These are phyloP conservation scores for Cybosia mesomella DNA, from an alignment of 2,888 invertebrate genomes.

Conservation along the genomic window DNA sequence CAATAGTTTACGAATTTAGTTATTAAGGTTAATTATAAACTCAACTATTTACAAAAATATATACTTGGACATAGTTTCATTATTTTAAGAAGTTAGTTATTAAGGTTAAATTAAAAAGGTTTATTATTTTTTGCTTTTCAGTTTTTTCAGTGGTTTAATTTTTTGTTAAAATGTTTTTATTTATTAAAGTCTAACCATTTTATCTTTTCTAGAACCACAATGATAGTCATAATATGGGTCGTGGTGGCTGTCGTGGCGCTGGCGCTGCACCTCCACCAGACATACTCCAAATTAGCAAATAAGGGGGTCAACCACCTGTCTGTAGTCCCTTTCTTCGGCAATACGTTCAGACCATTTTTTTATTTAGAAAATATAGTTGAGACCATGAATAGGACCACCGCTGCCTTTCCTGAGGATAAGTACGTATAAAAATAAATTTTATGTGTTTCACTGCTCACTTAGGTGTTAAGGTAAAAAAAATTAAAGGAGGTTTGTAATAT, in stretches of 20 bases:
- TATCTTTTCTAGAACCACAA: slow-evolving; percentile 26
- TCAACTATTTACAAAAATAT: too few relatives aligned
- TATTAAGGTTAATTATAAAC: too few relatives aligned
- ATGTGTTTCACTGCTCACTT: too few relatives aligned
- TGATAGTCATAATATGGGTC: slow-evolving; percentile 28
- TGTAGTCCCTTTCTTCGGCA: slow-evolving; percentile 30
- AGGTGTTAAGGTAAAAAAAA: too few relatives aligned
- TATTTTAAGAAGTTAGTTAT: too few relatives aligned
- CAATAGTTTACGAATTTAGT: too few relatives aligned
- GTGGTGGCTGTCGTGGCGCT: slow-evolving; percentile 21
- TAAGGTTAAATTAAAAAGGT: too few relatives aligned
- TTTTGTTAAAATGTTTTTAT: too few relatives aligned
- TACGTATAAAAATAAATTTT: not conserved
- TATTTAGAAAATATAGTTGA: slow-evolving; percentile 30
- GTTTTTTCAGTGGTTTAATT: too few relatives aligned
- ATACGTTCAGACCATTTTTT: slow-evolving; percentile 26
- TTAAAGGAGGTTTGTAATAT: too few relatives aligned
- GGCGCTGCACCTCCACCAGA: slow-evolving; percentile 28
- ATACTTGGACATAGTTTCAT: too few relatives aligned
- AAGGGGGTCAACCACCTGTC: slow-evolving; percentile 34
- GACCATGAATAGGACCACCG: slow-evolving; percentile 11
- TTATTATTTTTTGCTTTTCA: too few relatives aligned
- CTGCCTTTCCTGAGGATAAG: slow-evolving; percentile 36
- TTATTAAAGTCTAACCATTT: not conserved
- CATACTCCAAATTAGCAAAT: slow-evolving; percentile 28